Conservation (phyloP, 2,113 vertebrate genomes). For the Solenodon paradoxus region DNA sequence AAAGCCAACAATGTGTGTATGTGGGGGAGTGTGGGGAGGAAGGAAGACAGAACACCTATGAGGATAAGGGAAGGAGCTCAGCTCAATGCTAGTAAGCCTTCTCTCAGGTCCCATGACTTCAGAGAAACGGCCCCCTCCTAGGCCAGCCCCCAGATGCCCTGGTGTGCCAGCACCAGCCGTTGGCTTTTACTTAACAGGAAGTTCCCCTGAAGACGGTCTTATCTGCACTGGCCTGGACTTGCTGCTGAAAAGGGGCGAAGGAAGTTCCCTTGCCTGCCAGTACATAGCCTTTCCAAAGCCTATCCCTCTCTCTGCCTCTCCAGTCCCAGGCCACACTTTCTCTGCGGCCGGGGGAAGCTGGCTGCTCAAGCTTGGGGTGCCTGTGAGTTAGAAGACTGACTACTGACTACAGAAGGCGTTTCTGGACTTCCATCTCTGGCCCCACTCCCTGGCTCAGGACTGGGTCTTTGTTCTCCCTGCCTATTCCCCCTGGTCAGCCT, state of each 20-base stretch:
- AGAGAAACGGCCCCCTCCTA: neutral
- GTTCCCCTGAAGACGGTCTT: slow-evolving; percentile 34
- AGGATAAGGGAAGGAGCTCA: neutral
- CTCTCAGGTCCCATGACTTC: neutral
- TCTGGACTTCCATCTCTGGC: neutral
- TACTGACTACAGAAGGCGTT: neutral
- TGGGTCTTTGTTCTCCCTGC: neutral
- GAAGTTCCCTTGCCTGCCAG: neutral
- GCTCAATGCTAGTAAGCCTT: neutral
- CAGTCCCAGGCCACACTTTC: neutral
- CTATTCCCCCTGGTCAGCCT: neutral
- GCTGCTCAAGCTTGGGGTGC: neutral
- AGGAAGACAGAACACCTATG: neutral
- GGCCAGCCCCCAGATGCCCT: neutral
- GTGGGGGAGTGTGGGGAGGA: neutral
- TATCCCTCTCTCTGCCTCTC: neutral
- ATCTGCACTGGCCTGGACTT: neutral
- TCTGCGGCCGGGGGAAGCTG: neutral
- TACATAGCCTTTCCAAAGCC: neutral
- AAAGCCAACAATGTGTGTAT: neutral
- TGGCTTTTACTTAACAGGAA: slow-evolving; percentile 45
- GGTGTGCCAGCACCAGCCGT: neutral
- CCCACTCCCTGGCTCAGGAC: neutral
- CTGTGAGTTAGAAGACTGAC: neutral
- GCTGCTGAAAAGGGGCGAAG: neutral